phyloP scores from a whole-genome alignment of 1,140 invertebrate genomes.

The Atta cephalotes region DNA sequence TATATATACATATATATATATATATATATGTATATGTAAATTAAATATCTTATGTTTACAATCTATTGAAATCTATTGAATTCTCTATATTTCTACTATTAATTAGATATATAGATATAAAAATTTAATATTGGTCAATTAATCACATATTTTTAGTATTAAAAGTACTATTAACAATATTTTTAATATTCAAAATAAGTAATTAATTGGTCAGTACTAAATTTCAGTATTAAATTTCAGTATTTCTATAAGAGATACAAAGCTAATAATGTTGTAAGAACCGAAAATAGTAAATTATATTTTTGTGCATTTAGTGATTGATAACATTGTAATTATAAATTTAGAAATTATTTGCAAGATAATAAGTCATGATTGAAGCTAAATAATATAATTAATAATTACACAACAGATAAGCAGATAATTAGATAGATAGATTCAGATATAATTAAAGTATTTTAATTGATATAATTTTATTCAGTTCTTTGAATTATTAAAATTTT shows the following conservation, averaged over 20 bases:
- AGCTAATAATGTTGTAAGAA: not conserved
- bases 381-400: conserved; percentile 30
- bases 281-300: conserved; percentile 1
- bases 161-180: too few species aligned
- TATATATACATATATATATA: too few species aligned
- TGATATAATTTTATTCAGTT: conserved; percentile 19
- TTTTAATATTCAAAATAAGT: too few species aligned
- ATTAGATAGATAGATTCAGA: not conserved
- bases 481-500: conserved; percentile 2
- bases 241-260: not conserved
- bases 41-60: too few species aligned
- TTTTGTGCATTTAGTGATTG: conserved; percentile 25
- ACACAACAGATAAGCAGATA: not conserved
- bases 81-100: not conserved
- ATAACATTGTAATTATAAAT: not conserved
- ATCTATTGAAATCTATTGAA: too few species aligned
- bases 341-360: not conserved
- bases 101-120: conserved; percentile 4
- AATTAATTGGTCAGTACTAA: too few species aligned
- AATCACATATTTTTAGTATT: too few species aligned
- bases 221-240: too few species aligned
- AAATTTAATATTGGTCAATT: too few species aligned
- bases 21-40: too few species aligned
- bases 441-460: not conserved
- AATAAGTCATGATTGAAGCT: not conserved